These are phyloP conservation scores for Sialis fuliginosa DNA, from an alignment of 2,888 invertebrate genomes.

Conservation along the genomic window DNA sequence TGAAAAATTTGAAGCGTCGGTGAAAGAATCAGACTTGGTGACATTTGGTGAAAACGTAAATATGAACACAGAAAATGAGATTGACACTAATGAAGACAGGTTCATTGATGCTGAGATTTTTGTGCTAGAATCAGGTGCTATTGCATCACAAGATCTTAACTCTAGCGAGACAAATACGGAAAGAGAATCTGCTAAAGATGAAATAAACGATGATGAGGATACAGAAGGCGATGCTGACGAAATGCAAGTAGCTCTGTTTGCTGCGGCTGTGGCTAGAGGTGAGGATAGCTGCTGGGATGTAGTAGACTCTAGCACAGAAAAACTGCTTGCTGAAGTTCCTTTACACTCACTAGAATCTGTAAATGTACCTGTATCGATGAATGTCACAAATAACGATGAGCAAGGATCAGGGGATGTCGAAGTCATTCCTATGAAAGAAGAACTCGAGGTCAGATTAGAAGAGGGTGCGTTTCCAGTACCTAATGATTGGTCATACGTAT, in stretches of 20 bases:
- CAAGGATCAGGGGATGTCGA: constrained; percentile 22
- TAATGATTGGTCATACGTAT: constrained; percentile 26
- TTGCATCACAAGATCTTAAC: constrained; percentile 15
- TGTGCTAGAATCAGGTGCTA: constrained; percentile 47
- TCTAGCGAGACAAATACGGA: constrained; percentile 1
- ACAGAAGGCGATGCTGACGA: constrained; percentile 18
- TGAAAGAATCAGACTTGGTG: constrained; percentile 26
- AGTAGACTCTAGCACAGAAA: constrained; percentile 30
- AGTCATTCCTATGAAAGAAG: constrained; percentile 36
- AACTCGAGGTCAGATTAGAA: constrained; percentile 35
- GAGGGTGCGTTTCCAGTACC: constrained; percentile 29
- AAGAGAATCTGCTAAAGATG: constrained; percentile 18
- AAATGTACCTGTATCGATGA: constrained; percentile 17
- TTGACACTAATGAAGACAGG: constrained; percentile 39
- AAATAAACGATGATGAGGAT: constrained; percentile 18
- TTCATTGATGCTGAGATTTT: constrained; percentile 68
- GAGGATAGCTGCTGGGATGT: constrained; percentile 28
- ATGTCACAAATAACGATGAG: constrained; percentile 15
- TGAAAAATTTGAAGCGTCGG: constrained; percentile 24
- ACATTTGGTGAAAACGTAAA: constrained; percentile 17
- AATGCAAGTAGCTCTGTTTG: constrained; percentile 24
- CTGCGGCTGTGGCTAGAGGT: constrained; percentile 14
- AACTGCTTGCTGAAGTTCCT: constrained; percentile 23
- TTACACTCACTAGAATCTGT: constrained; percentile 21
- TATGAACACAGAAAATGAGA: constrained; percentile 23